Conservation (phyloP, 2,888 invertebrate species). For the Lampropteryx suffumata region DNA sequence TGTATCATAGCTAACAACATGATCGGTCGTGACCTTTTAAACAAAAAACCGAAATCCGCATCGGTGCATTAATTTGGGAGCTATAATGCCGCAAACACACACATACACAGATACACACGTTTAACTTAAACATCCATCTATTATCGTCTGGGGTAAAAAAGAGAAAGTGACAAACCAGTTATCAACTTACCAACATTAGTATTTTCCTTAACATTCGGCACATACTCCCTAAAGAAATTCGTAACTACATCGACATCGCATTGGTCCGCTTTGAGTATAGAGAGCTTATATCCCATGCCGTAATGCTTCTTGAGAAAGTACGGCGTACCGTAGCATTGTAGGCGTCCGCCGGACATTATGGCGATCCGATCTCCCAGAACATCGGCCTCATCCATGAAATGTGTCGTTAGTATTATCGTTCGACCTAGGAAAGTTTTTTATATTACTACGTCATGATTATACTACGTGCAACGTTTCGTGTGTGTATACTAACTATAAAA, state of each 20-base stretch:
- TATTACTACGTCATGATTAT: too few relatives aligned
- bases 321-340: constrained; percentile 92
- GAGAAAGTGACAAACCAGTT: too few relatives aligned
- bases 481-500: too few relatives aligned
- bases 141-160: too few relatives aligned
- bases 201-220: constrained; percentile 86
- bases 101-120: too few relatives aligned
- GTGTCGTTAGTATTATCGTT: constrained; percentile 91
- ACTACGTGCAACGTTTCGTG: too few relatives aligned
- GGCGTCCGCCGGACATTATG: constrained; percentile 91
- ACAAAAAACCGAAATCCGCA: too few relatives aligned
- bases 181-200: constrained; percentile 84
- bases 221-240: constrained; percentile 82
- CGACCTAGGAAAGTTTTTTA: constrained; percentile 72
- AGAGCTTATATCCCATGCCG: constrained; percentile 92
- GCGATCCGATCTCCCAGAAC: constrained; percentile 93
- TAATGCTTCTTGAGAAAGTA: constrained; percentile 93
- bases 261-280: constrained; percentile 70
- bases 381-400: constrained; percentile 96
- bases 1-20: too few relatives aligned
- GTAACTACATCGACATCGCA: constrained; percentile 73
- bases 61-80: too few relatives aligned
- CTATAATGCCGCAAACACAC: too few relatives aligned
- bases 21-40: too few relatives aligned
- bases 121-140: too few relatives aligned